Percentiles rank a stretch among this genome's conserved stretches.
Conservation (phyloP, 2,113 vertebrate genomes). For the Pseudonaja textilis region DNA sequence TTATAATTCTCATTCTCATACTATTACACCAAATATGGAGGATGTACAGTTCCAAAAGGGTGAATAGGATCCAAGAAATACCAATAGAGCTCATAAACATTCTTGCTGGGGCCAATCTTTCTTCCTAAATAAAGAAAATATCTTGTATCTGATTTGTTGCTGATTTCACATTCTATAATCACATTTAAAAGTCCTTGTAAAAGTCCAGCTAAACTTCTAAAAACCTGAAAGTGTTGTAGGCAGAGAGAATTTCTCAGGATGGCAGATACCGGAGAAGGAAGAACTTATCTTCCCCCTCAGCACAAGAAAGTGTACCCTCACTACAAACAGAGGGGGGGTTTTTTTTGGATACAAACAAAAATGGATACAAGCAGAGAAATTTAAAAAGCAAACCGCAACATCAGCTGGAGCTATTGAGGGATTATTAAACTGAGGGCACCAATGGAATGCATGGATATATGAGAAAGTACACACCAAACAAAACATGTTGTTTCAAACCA, state of each 20-base stretch:
- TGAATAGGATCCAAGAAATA: not conserved
- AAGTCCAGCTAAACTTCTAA: not conserved
- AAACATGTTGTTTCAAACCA: not conserved
- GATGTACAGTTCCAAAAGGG: not conserved
- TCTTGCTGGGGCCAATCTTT: not conserved
- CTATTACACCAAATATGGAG: not conserved
- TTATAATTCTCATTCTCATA: not conserved
- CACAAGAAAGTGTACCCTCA: not conserved
- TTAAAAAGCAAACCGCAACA: not conserved
- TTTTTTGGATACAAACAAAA: not conserved
- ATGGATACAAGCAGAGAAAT: not conserved
- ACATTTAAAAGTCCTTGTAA: not conserved
- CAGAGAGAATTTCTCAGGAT: not conserved
- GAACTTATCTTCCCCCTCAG: not conserved
- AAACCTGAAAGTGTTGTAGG: not conserved
- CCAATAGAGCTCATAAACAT: not conserved
- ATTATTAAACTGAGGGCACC: not conserved
- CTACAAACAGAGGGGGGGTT: not conserved
- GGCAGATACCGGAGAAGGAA: not conserved
- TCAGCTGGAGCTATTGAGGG: not conserved
- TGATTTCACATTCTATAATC: not conserved
- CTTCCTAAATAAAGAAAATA: not conserved
- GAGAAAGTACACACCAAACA: not conserved
- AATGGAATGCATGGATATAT: not conserved
- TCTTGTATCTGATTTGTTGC: not conserved